Conservation (phyloP, 2,888 invertebrate species). For the Steinernema hermaphroditum region DNA sequence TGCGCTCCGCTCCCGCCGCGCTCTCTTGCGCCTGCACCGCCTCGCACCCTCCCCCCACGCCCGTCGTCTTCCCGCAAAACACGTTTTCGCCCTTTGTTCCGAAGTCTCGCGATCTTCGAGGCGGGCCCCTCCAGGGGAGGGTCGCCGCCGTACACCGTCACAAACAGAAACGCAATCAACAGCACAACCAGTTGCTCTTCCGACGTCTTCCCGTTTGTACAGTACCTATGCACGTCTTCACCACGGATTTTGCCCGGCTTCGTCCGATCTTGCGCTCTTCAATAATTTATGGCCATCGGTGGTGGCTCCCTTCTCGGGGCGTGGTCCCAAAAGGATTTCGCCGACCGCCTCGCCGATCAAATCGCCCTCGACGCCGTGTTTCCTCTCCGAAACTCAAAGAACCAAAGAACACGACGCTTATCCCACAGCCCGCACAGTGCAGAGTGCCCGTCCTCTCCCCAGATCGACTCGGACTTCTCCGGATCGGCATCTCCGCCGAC, state of each 20-base stretch:
- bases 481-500: no score
- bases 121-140: neutral
- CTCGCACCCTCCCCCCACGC: neutral
- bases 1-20: neutral
- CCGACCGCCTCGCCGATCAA: conserved; percentile 17
- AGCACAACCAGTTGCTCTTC: neutral
- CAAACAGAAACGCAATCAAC: conserved; percentile 17
- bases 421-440: neutral
- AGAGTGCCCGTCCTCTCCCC: neutral
- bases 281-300: neutral
- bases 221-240: conserved; percentile 8
- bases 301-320: neutral
- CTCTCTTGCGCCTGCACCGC: neutral
- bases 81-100: neutral
- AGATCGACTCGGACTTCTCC: no score
- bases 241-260: neutral
- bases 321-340: conserved; percentile 23
- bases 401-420: no score
- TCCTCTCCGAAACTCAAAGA: no score
- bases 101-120: neutral
- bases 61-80: neutral
- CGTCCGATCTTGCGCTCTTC: no score
- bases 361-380: neutral
- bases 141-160: neutral
- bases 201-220: neutral